phyloP scores from a whole-genome alignment of 2,888 invertebrate species.

The Smittia sp. region DNA sequence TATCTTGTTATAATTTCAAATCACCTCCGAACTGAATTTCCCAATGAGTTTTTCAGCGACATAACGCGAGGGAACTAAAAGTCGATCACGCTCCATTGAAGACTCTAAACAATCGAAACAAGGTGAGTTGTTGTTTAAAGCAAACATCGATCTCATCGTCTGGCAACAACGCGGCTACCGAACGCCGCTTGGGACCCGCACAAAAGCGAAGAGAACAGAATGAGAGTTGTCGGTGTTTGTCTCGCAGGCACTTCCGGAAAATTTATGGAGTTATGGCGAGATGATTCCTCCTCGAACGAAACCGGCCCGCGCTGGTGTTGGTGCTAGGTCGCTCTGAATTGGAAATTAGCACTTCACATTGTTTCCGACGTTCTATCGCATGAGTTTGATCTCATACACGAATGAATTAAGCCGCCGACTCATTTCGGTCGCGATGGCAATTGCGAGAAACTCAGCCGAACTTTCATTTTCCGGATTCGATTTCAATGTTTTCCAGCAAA shows the following conservation, averaged over 20 bases:
- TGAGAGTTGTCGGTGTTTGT: too few species aligned
- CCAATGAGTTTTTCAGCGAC: too few species aligned
- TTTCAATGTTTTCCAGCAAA: neutral
- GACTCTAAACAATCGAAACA: neutral
- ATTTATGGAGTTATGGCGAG: neutral
- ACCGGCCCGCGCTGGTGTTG: neutral
- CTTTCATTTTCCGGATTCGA: neutral
- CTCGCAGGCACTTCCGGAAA: neutral
- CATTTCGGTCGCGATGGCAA: too few species aligned
- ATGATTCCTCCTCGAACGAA: neutral
- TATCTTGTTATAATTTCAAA: too few species aligned
- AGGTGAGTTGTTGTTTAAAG: neutral
- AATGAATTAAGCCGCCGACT: too few species aligned
- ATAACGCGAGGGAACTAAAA: neutral
- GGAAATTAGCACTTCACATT: neutral
- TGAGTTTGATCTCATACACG: too few species aligned
- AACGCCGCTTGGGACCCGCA: too few species aligned
- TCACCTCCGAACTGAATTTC: too few species aligned
- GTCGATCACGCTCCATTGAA: slow-evolving; percentile 32
- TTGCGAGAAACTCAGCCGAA: neutral
- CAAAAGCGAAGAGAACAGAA: too few species aligned
- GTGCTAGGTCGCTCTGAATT: neutral
- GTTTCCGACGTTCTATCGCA: neutral
- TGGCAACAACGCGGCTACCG: neutral
- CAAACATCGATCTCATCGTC: neutral